These are phyloP conservation scores for Actinernus sp. DNA, from an alignment of 92 coral and sea anemone genomes.

Conservation along the genomic window DNA sequence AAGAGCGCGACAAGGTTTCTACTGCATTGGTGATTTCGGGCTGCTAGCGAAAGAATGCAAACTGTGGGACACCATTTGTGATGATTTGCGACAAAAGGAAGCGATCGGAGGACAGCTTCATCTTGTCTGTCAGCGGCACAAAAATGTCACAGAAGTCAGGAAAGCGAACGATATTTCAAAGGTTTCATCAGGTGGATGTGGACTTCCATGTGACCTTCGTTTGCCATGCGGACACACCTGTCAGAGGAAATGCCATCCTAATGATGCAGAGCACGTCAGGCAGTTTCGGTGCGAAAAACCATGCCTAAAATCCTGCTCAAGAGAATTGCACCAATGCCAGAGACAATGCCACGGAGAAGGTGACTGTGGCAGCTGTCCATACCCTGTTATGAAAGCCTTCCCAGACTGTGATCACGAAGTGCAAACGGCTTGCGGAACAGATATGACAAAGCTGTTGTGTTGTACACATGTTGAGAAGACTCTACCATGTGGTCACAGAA, in stretches of 20 bases:
- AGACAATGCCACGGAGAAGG: constrained; percentile 27
- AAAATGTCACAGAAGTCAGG: constrained; percentile 20
- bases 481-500: constrained; percentile 29
- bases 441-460: constrained; percentile 12
- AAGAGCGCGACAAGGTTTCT: constrained; percentile 73
- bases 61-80: constrained; percentile 68
- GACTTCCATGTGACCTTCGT: constrained; percentile 35
- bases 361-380: constrained; percentile 29
- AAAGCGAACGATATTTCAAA: constrained; percentile 58
- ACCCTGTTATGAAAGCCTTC: constrained; percentile 3
- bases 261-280: constrained; percentile 32
- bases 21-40: constrained; percentile 71
- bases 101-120: constrained; percentile 30
- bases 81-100: constrained; percentile 39
- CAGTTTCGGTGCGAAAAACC: constrained; percentile 25
- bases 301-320: constrained; percentile 33
- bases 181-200: constrained; percentile 62
- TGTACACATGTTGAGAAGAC: constrained; percentile 4
- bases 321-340: constrained; percentile 28
- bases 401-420: constrained; percentile 41
- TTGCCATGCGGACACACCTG: constrained; percentile 74
- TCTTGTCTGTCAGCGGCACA: constrained; percentile 53
- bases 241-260: constrained; percentile 49
- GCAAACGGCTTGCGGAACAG: constrained; percentile 24
- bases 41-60: constrained; percentile 45